These are phyloP conservation scores for Cataglyphis albicans DNA, from an alignment of 2,888 invertebrate species.

Conservation along the genomic window DNA sequence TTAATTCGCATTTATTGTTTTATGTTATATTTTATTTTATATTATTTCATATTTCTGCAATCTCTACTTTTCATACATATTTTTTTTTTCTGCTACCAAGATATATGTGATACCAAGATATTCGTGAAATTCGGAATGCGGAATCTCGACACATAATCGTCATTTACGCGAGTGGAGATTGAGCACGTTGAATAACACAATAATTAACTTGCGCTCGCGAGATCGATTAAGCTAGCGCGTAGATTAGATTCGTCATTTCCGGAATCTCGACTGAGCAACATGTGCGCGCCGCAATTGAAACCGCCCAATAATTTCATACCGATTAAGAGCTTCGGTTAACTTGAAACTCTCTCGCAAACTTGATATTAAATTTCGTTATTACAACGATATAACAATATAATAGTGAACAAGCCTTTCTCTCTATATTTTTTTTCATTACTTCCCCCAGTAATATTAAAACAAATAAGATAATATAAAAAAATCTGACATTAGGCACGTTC, in stretches of 20 bases:
- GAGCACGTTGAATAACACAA: slow-evolving; percentile 36
- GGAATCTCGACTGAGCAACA: slow-evolving; percentile 43
- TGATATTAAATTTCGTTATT: slow-evolving; percentile 28
- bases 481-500: background rate
- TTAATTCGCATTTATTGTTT: background rate
- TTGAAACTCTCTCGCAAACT: slow-evolving; percentile 8
- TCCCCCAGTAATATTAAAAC: background rate
- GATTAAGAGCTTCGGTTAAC: slow-evolving; percentile 29
- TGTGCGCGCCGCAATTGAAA: slow-evolving; percentile 25
- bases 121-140: slow-evolving; percentile 27
- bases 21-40: background rate
- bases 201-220: slow-evolving; percentile 48
- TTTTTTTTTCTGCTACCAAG: background rate
- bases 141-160: slow-evolving; percentile 42
- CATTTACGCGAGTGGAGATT: slow-evolving; percentile 31
- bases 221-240: slow-evolving; percentile 58
- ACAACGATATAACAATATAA: slow-evolving; percentile 35
- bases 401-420: background rate
- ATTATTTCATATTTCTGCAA: background rate
- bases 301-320: slow-evolving; percentile 31
- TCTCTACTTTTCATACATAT: background rate
- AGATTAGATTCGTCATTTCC: slow-evolving; percentile 54
- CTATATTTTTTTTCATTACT: background rate
- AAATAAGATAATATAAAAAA: background rate
- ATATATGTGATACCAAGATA: background rate